Percentiles rank a stretch among this genome's conserved stretches.
These are phyloP conservation scores for Dallia pectoralis DNA, from an alignment of 2,797 vertebrate genomes.

Conservation along the genomic window DNA sequence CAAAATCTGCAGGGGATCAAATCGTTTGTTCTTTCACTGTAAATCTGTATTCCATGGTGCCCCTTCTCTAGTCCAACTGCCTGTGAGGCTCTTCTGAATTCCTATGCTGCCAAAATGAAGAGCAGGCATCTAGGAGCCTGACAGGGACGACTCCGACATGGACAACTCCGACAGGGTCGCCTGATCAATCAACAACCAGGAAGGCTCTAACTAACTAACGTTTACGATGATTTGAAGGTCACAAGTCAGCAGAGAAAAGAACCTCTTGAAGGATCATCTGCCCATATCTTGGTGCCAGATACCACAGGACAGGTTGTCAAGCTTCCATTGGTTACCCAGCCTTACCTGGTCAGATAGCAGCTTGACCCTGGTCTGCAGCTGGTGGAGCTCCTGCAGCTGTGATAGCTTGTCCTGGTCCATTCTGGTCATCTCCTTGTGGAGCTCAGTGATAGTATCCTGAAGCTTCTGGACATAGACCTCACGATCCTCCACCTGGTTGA, in stretches of 20 bases:
- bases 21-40: too few species aligned
- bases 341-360: constrained; percentile 49
- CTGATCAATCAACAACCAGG: constrained; percentile 36
- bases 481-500: constrained; percentile 52
- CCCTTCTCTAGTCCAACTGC: constrained; percentile 19
- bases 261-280: too few species aligned
- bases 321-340: not conserved
- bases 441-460: constrained; percentile 50
- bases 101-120: constrained; percentile 20
- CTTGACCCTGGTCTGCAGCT: constrained; percentile 48
- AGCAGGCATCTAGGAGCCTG: constrained; percentile 7
- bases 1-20: too few species aligned
- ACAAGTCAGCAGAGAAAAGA: constrained; percentile 45
- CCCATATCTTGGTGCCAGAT: too few species aligned
- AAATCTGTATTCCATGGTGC: constrained; percentile 26
- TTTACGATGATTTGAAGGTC: constrained; percentile 60
- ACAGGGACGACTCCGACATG: constrained; percentile 26
- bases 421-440: constrained; percentile 54
- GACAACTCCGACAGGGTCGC: too few species aligned
- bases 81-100: constrained; percentile 3
- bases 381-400: constrained; percentile 52
- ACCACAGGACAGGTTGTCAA: too few species aligned
- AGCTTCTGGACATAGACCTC: constrained; percentile 58
- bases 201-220: constrained; percentile 39
- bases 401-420: constrained; percentile 53